Evolutionary conservation across 2,797 vertebrate species (phyloP).

Genomic region (Alectoris magna): DNA sequence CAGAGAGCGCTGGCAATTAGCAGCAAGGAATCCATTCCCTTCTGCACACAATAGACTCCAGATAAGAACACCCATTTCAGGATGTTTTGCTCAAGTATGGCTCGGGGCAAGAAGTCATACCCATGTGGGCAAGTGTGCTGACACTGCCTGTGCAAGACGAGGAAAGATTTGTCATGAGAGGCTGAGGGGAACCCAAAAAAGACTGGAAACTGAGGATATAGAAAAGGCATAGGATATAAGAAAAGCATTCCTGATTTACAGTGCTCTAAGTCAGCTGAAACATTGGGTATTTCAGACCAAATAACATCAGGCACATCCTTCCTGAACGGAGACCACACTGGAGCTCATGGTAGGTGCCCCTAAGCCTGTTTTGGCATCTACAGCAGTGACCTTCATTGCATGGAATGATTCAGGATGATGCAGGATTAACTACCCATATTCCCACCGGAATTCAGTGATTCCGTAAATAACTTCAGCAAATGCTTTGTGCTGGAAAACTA

Average conservation of each 20-base stretch:
- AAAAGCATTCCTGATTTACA: rapidly evolving
- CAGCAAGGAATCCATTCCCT: background rate
- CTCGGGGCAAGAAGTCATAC: background rate
- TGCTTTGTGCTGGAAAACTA: background rate
- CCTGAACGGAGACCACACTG: background rate
- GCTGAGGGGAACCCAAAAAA: background rate
- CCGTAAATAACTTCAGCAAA: background rate
- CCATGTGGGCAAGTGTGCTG: background rate
- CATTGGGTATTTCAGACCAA: background rate
- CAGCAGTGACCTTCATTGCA: background rate
- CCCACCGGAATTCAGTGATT: background rate
- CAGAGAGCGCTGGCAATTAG: background rate
- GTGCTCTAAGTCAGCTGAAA: background rate
- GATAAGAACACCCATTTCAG: background rate
- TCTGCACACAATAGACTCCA: background rate
- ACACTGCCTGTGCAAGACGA: background rate
- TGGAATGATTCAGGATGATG: rapidly evolving
- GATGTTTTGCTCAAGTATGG: background rate
- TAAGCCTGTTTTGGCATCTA: background rate
- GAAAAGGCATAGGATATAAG: background rate
- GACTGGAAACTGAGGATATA: background rate
- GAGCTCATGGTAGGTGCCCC: background rate
- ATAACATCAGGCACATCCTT: background rate
- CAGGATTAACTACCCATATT: background rate
- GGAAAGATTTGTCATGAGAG: background rate